Evolutionary conservation across 2,888 invertebrate genomes (phyloP).

Genomic region (Plebejus anna): DNA sequence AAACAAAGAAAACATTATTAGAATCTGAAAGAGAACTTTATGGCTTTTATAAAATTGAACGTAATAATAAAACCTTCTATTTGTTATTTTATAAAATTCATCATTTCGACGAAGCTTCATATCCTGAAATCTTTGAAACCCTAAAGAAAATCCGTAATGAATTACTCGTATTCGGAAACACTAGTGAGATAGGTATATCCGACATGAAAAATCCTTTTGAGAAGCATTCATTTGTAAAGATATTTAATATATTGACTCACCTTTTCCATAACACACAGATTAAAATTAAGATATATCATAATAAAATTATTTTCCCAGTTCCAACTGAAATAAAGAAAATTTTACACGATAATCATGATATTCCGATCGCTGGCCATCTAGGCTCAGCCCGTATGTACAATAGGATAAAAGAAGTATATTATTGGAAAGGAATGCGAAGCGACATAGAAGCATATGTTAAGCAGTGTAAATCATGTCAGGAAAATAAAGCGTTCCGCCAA

Average conservation of each 20-base stretch:
- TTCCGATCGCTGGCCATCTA: conserved; percentile 35
- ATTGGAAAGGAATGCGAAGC: conserved; percentile 34
- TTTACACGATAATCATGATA: conserved; percentile 34
- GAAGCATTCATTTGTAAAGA: conserved; percentile 27
- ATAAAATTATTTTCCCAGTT: conserved; percentile 31
- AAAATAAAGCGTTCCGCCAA: conserved; percentile 3
- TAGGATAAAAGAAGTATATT: conserved; percentile 31
- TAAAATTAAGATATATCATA: conserved; percentile 29
- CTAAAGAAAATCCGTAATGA: background rate
- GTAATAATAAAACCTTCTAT: conserved; percentile 29
- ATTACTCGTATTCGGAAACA: background rate
- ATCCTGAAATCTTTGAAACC: conserved; percentile 7
- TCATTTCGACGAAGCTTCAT: conserved; percentile 12
- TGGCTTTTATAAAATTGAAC: conserved; percentile 15
- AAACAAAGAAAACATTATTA: background rate
- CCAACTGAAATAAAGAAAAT: conserved; percentile 30
- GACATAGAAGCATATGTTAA: conserved; percentile 34
- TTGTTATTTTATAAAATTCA: conserved; percentile 36
- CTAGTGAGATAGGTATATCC: conserved; percentile 30
- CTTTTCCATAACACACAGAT: conserved; percentile 33
- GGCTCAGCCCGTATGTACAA: conserved; percentile 30
- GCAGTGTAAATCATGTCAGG: background rate
- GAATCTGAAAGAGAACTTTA: conserved; percentile 21
- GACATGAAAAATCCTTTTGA: conserved; percentile 33
- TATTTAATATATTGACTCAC: conserved; percentile 32